Evolutionary conservation across 2,113 vertebrate genomes (phyloP), one percentile per base, ranked within the genome.

Genomic region (Festucalex cinctus): DNA sequence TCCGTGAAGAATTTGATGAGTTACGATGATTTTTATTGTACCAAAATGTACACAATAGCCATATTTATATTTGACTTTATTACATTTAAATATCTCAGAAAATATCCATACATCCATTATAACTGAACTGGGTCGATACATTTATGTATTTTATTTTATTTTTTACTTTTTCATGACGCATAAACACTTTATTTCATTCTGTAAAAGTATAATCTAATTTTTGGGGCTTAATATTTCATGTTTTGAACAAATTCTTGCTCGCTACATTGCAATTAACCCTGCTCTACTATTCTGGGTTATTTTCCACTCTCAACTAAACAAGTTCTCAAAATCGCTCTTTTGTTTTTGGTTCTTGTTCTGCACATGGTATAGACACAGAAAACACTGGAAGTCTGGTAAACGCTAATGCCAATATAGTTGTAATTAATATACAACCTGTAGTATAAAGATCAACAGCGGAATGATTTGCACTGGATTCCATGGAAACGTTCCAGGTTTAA

Each of bases 401-500:
- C 1, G 13, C 26, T 19, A 9, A 2, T 26, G 20, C 22, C 8
- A 9, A n/a, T 9, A 19, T 8, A 57, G 26, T 57, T 19, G 7
- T 57, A 26, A 56, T 17, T 32, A 32, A 17, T 32, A 17, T 26
- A 57, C 26, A 32, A 16, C 26, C 1, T 57, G 8, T 26, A 32
- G 26, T 28, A 26, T 57, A 57, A n/a, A 26, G 13, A 14, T 54
- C 10, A 54, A 54, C 2, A 53, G 24, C 24, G 22, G 3, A 26
- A 54, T 2, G 67, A 65, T 71, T 49, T 51, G 14, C 26, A 24
- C 10, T 48, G 39, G 43, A 71, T 48, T 65, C 0, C 0, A 22
- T 6, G 10, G 36, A 61, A 61, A 41, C 28, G 36, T 80, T 78
- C 49, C 63, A 60, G 44, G 59, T 66, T 28, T 63, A 56, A 67